Base-by-base conservation (phyloP, 2,888 invertebrate genomes). In the Glaucopsyche alexis region DNA sequence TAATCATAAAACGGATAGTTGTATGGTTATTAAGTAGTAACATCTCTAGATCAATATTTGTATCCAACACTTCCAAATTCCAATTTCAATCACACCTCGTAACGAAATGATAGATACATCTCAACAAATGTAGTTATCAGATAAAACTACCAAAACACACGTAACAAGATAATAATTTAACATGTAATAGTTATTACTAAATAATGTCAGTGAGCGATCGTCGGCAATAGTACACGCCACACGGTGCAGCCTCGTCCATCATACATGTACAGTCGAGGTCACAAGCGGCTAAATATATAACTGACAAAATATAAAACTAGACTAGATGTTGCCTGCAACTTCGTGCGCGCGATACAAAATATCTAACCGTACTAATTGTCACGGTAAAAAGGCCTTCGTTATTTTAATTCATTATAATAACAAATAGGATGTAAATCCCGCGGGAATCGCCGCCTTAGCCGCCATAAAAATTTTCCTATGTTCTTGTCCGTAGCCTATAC, bases 131-230 rank as follows among this genome's bases (percentile, higher is more conserved):
- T 66, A 42, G 66, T 42, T 42, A 16, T 16, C 9, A 7, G 29
- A 65, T n/a, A 65, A 65, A 8, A 42, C 14, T n/a, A 16, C 9
- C 66, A 42, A 66, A 66, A 66, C 66, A 66, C 66, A 66, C 60
- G 60, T 60, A 66, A 66, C 42, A 14, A 42, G 66, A 42, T 66
- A 66, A 42, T 66, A 66, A 66, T 42, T 42, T 42, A 40, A 42
- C 40, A 66, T 66, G 42, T 16, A 66, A 66, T 42, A 9, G 9
- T 69, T 47, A 69, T 69, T 69, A 69, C 69, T 69, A 49, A 69
- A 67, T 65, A 65, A 42, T 47, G 69, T 69, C 69, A 49, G 19
- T 69, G 69, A 69, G 69, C 14, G 69, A 69, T 69, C n/a, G 47
- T 11, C 69, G 69, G 7, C 11, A 9, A 13, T 29, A 40, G 8